Conservation (phyloP, 2,797 vertebrate species). For the Phrynocephalus vlangalii region DNA sequence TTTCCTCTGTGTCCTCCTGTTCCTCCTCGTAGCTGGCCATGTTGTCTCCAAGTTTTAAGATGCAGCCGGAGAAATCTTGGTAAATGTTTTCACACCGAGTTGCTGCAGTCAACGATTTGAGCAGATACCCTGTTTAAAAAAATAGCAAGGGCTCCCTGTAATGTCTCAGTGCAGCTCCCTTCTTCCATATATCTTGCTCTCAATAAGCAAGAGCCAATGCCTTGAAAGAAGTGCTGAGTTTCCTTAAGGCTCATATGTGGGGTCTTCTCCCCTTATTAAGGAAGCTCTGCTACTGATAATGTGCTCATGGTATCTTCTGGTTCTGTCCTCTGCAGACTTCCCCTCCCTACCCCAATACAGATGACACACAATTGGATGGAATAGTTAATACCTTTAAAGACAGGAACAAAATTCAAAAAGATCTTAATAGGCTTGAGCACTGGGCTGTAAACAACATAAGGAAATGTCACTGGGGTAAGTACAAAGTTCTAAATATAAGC, state of each 20-base stretch:
- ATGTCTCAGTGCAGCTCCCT: not conserved
- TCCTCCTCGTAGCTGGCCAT: conserved; percentile 83
- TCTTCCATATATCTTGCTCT: not conserved
- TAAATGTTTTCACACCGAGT: conserved; percentile 80
- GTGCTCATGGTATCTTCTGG: too few relatives aligned
- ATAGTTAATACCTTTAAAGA: too few relatives aligned
- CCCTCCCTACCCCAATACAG: too few relatives aligned
- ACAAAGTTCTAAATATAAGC: too few relatives aligned
- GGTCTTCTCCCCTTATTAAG: too few relatives aligned
- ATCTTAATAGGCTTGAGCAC: too few relatives aligned
- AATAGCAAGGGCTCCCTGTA: not conserved
- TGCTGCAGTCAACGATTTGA: conserved; percentile 69
- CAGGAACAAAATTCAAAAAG: too few relatives aligned
- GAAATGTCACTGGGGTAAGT: too few relatives aligned
- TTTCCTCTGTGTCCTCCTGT: not conserved
- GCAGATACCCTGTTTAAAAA: conserved; percentile 72
- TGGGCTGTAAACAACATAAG: too few relatives aligned
- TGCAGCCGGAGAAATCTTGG: conserved; percentile 81
- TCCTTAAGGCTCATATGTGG: not conserved
- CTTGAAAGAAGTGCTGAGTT: not conserved
- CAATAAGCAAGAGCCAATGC: not conserved
- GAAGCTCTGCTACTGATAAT: too few relatives aligned
- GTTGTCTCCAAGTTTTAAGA: conserved; percentile 81
- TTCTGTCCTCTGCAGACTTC: too few relatives aligned
- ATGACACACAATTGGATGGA: too few relatives aligned